Evolutionary conservation across 1,140 invertebrate genomes (phyloP), one percentile per base, ranked within the genome.

Genomic region (Nephila pilipes): DNA sequence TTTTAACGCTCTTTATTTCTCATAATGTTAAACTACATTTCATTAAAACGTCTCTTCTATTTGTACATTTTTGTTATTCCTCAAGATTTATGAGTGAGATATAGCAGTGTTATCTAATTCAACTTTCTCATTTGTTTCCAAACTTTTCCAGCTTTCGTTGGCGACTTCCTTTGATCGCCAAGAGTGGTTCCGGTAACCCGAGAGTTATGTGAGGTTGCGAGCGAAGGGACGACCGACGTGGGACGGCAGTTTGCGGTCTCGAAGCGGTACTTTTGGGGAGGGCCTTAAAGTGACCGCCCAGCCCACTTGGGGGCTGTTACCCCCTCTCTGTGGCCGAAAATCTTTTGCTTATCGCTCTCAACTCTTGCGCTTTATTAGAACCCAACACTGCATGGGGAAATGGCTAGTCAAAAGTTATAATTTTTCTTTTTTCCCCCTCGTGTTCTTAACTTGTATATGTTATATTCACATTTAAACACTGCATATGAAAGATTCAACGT

Each of bases 211-310:
- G 80, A 25, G 58, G 36, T 57, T n/a, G 29, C 75, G 22, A n/a
- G 89, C 36, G 65, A 58, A 81, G 57, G 55, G 89, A 90, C 87
- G 69, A 79, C 65, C 87, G 69, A 79, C 87, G n/a, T 89, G 87
- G 87, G 87, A 90, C 75, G 75, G 54, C 75, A 90, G 88, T 83
- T 91, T 91, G 90, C 18, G 90, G 90, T 91, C 90, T 91, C 90
- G 58, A 57, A 83, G 90, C 79, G 57, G 60, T 58, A 85, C 90
- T 91, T 91, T 91, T 36, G 90, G 90, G 80, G 90, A 91, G 90
- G 90, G 81, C 55, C 90, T 83, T 83, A 55, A 85, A 91, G 80
- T 91, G 90, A 91, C 90, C 90, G 90, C 90, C 90, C 90, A 60
- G 80, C 79, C 79, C 90, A 85, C 90, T 14, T 63, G 80, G 80